These are phyloP conservation scores for Nephila pilipes DNA, from an alignment of 1,140 invertebrate genomes.

Conservation along the genomic window DNA sequence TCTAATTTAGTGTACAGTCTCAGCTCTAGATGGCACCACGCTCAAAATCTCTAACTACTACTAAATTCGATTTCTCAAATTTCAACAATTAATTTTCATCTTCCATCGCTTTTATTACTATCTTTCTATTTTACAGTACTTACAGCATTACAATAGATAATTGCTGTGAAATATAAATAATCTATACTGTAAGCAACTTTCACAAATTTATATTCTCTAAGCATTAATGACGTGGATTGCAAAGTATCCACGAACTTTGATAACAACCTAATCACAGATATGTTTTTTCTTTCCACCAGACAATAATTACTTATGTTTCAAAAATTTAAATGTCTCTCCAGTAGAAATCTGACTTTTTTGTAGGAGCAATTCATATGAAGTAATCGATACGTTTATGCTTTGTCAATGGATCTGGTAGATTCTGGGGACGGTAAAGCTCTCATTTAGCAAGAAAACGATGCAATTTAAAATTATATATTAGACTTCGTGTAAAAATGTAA, in stretches of 20 bases:
- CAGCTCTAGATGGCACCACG: constrained; percentile 8
- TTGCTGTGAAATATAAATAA: neutral
- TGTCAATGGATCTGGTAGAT: neutral
- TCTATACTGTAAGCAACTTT: constrained; percentile 5
- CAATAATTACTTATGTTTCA: neutral
- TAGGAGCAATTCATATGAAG: too few species aligned
- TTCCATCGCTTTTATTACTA: neutral
- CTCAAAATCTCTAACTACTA: neutral
- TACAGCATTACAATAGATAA: neutral
- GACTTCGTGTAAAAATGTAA: too few species aligned
- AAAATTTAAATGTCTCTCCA: neutral
- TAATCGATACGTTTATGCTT: too few species aligned
- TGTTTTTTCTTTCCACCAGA: constrained; percentile 27
- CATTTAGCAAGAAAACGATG: neutral
- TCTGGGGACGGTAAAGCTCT: neutral
- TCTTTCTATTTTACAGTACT: neutral
- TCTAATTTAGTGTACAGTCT: neutral
- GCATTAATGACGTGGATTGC: constrained; percentile 12
- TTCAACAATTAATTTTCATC: neutral
- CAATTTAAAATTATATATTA: neutral
- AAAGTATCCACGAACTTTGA: neutral
- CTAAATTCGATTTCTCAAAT: neutral
- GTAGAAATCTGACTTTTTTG: too few species aligned
- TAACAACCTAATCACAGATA: constrained; percentile 39
- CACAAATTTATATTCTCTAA: neutral